Evolutionary conservation across 2,888 invertebrate genomes (phyloP).

Genomic region (Cantharis lateralis): DNA sequence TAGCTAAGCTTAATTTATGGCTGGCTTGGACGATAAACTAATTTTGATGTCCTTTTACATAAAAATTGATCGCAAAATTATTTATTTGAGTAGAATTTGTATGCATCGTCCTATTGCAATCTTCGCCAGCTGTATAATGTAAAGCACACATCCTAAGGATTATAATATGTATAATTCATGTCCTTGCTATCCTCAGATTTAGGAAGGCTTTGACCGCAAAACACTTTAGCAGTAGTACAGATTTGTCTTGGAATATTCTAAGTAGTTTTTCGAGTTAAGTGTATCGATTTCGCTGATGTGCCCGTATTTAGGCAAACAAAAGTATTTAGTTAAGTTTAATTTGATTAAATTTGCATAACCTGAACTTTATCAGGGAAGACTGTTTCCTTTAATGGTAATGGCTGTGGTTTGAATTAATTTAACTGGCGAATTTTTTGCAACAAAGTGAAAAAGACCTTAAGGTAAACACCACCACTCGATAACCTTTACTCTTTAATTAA

Average conservation of each 20-base stretch:
- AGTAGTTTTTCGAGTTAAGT: slow-evolving; percentile 1
- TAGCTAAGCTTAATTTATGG: no score
- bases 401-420: background rate
- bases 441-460: background rate
- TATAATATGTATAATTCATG: slow-evolving; percentile 45
- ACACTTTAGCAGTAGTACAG: slow-evolving; percentile 8
- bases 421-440: background rate
- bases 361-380: background rate
- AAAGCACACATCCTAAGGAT: slow-evolving; percentile 40
- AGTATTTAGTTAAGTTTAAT: background rate
- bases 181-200: slow-evolving; percentile 26
- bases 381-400: background rate
- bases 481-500: background rate
- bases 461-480: no score
- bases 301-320: background rate
- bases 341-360: background rate
- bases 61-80: background rate
- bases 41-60: background rate
- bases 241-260: slow-evolving; percentile 4
- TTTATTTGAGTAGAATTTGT: background rate
- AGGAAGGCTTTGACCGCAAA: slow-evolving; percentile 19
- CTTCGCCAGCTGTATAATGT: slow-evolving; percentile 43
- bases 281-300: background rate
- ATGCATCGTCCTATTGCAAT: slow-evolving; percentile 24
- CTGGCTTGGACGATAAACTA: no score